phyloP scores from a whole-genome alignment of 2,888 invertebrate genomes.

The Amphipyra berbera region DNA sequence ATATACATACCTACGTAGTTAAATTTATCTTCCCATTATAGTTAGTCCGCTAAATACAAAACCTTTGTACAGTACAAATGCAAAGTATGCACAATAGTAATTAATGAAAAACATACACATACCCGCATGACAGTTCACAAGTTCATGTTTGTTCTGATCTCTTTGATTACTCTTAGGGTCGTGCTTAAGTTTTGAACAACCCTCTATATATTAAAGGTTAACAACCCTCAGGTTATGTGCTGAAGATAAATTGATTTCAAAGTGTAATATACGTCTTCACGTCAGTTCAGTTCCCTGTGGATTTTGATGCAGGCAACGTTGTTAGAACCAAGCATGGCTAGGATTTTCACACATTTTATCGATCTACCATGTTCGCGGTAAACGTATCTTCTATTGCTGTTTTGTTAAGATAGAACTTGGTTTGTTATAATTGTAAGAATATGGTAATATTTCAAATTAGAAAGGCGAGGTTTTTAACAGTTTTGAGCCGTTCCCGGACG shows the following conservation, averaged over 20 bases:
- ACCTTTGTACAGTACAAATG: conserved; percentile 30
- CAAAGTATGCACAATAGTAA: conserved; percentile 58
- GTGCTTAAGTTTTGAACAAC: conserved; percentile 46
- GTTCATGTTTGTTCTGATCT: conserved; percentile 77
- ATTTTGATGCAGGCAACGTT: conserved; percentile 1
- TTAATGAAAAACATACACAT: conserved; percentile 69
- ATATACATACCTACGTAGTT: background rate
- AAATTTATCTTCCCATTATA: conserved; percentile 3
- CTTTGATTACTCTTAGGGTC: conserved; percentile 72
- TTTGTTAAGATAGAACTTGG: too few species aligned
- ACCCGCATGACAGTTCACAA: conserved; percentile 79
- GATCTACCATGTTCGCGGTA: background rate
- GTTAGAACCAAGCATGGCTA: conserved; percentile 10
- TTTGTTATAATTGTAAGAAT: too few species aligned
- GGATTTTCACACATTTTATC: conserved; percentile 8
- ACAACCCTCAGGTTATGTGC: conserved; percentile 35
- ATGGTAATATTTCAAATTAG: too few species aligned
- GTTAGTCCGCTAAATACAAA: conserved; percentile 19
- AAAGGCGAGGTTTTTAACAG: too few species aligned
- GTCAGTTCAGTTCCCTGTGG: conserved; percentile 24
- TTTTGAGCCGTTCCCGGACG: too few species aligned
- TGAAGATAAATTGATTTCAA: conserved; percentile 56
- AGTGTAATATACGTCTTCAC: conserved; percentile 37
- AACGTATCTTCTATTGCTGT: too few species aligned
- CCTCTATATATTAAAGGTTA: conserved; percentile 53